A percentile compares a stretch with the other conserved stretches of the same genome.
Evolutionary conservation across 2,888 invertebrate species (phyloP).

Genomic region (Griposia aprilina): DNA sequence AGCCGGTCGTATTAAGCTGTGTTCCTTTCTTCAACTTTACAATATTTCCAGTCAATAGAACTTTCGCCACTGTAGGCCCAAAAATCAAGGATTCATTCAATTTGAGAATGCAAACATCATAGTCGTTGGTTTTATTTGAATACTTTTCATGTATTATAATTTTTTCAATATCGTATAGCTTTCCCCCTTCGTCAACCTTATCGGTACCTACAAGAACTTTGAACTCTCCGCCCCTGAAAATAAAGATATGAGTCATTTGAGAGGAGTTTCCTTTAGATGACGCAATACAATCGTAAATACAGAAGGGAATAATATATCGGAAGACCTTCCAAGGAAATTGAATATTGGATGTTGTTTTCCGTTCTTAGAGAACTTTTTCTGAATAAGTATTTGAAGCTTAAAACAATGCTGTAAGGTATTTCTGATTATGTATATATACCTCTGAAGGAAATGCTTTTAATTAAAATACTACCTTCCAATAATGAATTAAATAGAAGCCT

Average conservation of each 20-base stretch:
- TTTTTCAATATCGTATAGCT: slow-evolving; percentile 69
- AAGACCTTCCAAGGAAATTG: slow-evolving; percentile 41
- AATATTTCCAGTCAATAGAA: slow-evolving; percentile 44
- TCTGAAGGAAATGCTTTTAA: background rate
- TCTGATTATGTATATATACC: background rate
- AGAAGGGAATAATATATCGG: slow-evolving; percentile 45
- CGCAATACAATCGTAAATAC: slow-evolving; percentile 50
- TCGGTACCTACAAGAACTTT: slow-evolving; percentile 72
- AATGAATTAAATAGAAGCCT: background rate
- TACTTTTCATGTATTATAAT: slow-evolving; percentile 67
- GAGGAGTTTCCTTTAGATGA: slow-evolving; percentile 3
- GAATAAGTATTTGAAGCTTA: background rate
- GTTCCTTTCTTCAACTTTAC: slow-evolving; percentile 50
- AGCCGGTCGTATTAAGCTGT: slow-evolving; percentile 66
- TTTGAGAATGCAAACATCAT: slow-evolving; percentile 65
- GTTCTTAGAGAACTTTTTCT: slow-evolving; percentile 22
- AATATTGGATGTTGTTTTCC: slow-evolving; percentile 48
- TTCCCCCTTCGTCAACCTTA: slow-evolving; percentile 60
- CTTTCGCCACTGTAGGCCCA: slow-evolving; percentile 61
- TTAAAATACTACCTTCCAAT: background rate
- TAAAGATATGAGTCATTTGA: slow-evolving; percentile 40
- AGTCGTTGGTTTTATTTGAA: slow-evolving; percentile 59
- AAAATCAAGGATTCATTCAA: slow-evolving; percentile 63
- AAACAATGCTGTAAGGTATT: slow-evolving; percentile 10
- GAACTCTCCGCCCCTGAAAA: slow-evolving; percentile 64